phyloP scores from a whole-genome alignment of 2,888 invertebrate species.

The Herminia tarsipennalis region DNA sequence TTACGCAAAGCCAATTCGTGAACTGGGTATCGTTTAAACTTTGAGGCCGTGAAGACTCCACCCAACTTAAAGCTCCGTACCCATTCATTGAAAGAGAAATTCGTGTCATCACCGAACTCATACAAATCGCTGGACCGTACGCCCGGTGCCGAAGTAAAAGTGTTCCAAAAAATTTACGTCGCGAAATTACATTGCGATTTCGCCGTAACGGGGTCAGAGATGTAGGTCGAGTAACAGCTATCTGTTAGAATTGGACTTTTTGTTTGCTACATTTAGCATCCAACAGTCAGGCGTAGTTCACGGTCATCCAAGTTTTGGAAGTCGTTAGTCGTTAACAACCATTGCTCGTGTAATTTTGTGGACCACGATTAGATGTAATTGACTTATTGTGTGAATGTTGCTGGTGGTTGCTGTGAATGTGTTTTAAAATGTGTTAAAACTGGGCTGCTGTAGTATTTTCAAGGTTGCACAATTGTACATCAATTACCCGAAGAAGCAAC shows the following conservation, averaged over 20 bases:
- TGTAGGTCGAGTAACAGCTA: conserved; percentile 84
- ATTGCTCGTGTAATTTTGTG: conserved; percentile 40
- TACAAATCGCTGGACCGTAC: conserved; percentile 63
- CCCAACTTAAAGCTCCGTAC: conserved; percentile 53
- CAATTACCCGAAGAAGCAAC: no score
- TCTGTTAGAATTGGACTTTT: conserved; percentile 71
- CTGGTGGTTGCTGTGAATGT: conserved; percentile 12
- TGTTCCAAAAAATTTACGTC: conserved; percentile 83
- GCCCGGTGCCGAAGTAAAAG: conserved; percentile 81
- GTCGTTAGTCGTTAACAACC: conserved; percentile 40
- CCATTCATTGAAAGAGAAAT: conserved; percentile 82
- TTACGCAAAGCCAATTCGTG: conserved; percentile 43
- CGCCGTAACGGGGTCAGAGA: conserved; percentile 79
- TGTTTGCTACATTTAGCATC: conserved; percentile 66
- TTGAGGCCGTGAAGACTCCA: conserved; percentile 43
- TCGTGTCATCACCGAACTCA: conserved; percentile 78
- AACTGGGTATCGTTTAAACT: conserved; percentile 42
- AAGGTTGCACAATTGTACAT: no score
- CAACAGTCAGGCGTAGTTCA: conserved; percentile 65
- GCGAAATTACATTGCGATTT: conserved; percentile 85
- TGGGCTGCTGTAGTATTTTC: conserved; percentile 6
- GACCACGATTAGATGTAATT: conserved; percentile 43
- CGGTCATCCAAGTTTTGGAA: conserved; percentile 60
- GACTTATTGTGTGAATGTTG: conserved; percentile 38
- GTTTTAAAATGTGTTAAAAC: conserved; percentile 20